Conservation (phyloP, 2,797 vertebrate genomes). For the Knipowitschia caucasica region DNA sequence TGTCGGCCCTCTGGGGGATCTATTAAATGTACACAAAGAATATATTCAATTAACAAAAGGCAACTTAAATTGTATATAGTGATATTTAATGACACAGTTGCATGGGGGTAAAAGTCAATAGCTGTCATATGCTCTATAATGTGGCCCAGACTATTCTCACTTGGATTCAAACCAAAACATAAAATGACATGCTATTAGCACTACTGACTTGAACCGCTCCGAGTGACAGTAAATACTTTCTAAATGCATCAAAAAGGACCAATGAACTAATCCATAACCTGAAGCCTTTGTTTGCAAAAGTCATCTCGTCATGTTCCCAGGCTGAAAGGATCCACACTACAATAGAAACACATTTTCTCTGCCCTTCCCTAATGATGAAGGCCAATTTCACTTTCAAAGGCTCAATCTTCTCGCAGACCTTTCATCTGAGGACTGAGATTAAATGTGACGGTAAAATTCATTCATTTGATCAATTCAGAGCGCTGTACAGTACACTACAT, state of each 20-base stretch:
- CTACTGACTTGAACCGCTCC: not conserved
- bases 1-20: not conserved
- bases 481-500: not conserved
- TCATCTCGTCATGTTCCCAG: not conserved
- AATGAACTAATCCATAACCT: not conserved
- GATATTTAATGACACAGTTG: too few relatives aligned
- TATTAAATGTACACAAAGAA: not conserved
- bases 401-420: not conserved
- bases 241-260: not conserved
- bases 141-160: slow-evolving; percentile 2
- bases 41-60: not conserved
- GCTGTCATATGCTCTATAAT: not conserved
- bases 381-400: slow-evolving; percentile 11
- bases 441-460: slow-evolving; percentile 1
- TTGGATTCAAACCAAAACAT: not conserved
- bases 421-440: not conserved
- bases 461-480: not conserved
- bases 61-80: not conserved
- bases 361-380: not conserved
- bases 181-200: not conserved
- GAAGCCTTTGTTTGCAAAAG: not conserved
- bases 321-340: not conserved
- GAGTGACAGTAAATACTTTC: not conserved
- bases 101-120: too few relatives aligned
- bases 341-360: not conserved